A percentile compares a stretch with the other conserved stretches of the same genome.
phyloP scores from a whole-genome alignment of 2,113 vertebrate species.

The Corythaixoides concolor region DNA sequence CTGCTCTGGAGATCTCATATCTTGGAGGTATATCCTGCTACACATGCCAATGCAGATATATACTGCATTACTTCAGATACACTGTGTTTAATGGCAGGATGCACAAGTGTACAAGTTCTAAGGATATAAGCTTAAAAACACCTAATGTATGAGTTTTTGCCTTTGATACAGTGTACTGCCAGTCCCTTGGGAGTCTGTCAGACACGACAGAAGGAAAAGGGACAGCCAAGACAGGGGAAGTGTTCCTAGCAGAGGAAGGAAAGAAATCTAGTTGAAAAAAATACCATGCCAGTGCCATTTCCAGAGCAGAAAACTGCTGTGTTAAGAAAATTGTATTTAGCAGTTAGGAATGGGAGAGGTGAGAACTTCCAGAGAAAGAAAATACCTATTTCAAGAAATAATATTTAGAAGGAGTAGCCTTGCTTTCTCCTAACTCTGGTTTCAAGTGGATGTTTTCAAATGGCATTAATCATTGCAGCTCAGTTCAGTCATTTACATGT shows the following conservation, averaged over 20 bases:
- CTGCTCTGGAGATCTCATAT: background rate
- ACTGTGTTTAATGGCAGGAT: background rate
- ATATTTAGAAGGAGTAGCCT: background rate
- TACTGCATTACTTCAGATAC: background rate
- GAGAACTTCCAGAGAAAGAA: background rate
- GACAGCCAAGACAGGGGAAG: background rate
- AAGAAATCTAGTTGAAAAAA: background rate
- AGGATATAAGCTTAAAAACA: background rate
- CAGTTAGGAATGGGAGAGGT: background rate
- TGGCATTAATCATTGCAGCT: background rate
- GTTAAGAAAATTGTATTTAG: background rate
- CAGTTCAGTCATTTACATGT: background rate
- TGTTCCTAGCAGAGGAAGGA: background rate
- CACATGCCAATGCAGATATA: rapidly evolving
- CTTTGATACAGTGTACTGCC: background rate
- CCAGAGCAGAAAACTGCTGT: background rate
- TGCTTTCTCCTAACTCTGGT: background rate
- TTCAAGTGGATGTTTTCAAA: background rate
- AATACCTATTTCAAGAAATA: background rate
- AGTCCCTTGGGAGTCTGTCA: background rate
- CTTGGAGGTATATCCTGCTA: background rate
- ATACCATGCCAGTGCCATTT: background rate
- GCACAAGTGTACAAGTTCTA: background rate
- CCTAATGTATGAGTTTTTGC: background rate
- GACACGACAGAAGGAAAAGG: background rate